phyloP scores from a whole-genome alignment of 1,140 invertebrate genomes.

The Asbolus verrucosus region DNA sequence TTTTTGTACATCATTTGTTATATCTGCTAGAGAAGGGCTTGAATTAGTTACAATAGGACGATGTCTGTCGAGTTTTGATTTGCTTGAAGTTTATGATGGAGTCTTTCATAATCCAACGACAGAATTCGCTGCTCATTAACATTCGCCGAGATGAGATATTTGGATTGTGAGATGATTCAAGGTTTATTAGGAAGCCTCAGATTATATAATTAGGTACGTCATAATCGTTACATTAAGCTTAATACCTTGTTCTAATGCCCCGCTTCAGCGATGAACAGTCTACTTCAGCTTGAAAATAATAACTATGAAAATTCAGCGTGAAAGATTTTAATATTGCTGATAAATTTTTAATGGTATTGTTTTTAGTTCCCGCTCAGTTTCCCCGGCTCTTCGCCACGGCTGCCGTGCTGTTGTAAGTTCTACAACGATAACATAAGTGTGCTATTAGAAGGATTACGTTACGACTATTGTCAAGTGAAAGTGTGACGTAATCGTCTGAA shows the following conservation, averaged over 20 bases:
- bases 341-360: slow-evolving; percentile 1
- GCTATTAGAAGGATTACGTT: background rate
- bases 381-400: too few species aligned
- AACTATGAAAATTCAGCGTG: background rate
- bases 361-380: background rate
- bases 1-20: too few species aligned
- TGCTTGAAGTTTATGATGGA: background rate
- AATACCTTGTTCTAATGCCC: slow-evolving; percentile 5
- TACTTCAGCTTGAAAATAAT: background rate
- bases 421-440: background rate
- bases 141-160: slow-evolving; percentile 14
- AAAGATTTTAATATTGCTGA: background rate
- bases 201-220: slow-evolving; percentile 35
- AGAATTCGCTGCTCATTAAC: slow-evolving; percentile 12
- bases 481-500: slow-evolving; percentile 6
- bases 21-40: too few species aligned
- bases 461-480: background rate
- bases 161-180: slow-evolving; percentile 10
- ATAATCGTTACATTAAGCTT: slow-evolving; percentile 31
- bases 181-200: slow-evolving; percentile 25
- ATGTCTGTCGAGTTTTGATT: background rate
- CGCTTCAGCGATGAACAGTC: background rate
- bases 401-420: too few species aligned
- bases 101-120: background rate
- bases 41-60: too few species aligned